Percentiles rank a stretch among this genome's conserved stretches.
Conservation (phyloP, 2,797 vertebrate genomes). For the Gambelia wislizenii region DNA sequence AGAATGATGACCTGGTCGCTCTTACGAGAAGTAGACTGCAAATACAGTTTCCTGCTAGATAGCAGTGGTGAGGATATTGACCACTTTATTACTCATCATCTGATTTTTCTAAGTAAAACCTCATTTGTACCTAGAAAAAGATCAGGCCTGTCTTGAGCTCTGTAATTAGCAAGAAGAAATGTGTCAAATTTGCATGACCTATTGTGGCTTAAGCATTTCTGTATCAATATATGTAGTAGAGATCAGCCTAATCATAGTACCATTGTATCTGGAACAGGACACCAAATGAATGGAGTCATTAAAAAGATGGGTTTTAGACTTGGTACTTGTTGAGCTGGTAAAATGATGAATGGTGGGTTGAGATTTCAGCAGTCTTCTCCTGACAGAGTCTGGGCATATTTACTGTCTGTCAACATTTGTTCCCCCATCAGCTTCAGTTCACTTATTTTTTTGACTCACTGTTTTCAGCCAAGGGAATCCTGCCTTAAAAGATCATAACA, state of each 20-base stretch:
- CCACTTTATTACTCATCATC: neutral
- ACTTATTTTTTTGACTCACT: neutral
- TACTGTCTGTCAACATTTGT: neutral
- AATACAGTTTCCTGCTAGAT: constrained; percentile 1
- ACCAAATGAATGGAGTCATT: neutral
- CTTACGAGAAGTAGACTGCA: constrained; percentile 9
- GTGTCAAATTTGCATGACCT: neutral
- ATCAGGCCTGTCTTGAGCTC: neutral
- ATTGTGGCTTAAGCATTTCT: neutral
- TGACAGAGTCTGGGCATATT: neutral
- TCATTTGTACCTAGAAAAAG: neutral
- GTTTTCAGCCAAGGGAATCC: neutral
- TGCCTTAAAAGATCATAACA: neutral
- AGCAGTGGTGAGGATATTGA: neutral
- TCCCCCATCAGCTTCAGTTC: neutral
- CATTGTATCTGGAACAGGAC: neutral
- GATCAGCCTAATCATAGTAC: neutral
- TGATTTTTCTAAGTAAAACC: constrained; percentile 22
- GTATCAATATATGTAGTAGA: neutral
- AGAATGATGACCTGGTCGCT: neutral
- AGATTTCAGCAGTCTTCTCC: neutral
- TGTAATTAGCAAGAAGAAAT: neutral
- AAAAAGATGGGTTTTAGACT: neutral
- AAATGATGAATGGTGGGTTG: neutral
- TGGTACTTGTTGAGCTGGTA: neutral